phyloP scores from a whole-genome alignment of 2,888 invertebrate genomes.

The Trachelus stipa region DNA sequence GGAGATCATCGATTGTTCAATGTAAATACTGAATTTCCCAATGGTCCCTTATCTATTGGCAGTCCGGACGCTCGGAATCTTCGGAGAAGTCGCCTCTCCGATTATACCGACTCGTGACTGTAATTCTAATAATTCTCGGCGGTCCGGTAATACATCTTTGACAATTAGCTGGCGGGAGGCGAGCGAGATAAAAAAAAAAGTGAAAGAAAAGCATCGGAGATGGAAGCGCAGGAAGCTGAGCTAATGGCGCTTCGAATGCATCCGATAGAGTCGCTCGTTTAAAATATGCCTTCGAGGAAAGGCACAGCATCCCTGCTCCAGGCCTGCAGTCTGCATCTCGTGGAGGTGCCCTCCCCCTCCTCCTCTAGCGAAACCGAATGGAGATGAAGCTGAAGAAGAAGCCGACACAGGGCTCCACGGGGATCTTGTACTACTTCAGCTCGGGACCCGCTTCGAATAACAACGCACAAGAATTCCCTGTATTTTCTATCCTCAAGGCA shows the following conservation, averaged over 20 bases:
- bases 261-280: not conserved
- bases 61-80: not conserved
- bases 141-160: not conserved
- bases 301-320: not conserved
- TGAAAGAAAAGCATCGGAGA: not conserved
- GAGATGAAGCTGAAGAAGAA: not conserved
- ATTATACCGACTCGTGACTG: not conserved
- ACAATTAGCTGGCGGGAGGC: not conserved
- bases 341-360: not conserved
- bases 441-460: not conserved
- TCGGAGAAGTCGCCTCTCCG: not conserved
- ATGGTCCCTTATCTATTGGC: not conserved
- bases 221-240: not conserved
- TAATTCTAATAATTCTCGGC: not conserved
- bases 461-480: not conserved
- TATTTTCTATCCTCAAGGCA: not conserved
- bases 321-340: not conserved
- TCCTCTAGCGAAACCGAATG: not conserved
- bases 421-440: not conserved
- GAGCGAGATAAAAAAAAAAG: not conserved
- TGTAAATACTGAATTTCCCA: not conserved
- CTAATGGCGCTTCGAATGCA: not conserved
- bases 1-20: not conserved
- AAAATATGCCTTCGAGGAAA: not conserved
- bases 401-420: not conserved